Evolutionary conservation across 2,113 vertebrate genomes (phyloP).

Genomic region (Bettongia penicillata): DNA sequence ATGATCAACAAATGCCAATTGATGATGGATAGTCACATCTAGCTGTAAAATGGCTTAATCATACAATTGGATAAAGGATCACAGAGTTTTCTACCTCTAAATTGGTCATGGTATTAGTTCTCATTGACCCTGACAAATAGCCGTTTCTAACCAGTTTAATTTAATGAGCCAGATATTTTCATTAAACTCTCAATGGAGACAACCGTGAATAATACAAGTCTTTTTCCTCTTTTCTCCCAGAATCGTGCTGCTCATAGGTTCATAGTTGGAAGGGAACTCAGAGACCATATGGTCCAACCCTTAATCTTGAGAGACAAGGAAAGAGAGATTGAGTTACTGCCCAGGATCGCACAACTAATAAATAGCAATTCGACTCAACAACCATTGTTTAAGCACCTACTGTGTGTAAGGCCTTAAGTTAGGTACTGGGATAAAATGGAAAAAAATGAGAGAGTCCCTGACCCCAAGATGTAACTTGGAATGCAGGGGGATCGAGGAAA

Average conservation of each 20-base stretch:
- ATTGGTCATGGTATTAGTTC: neutral
- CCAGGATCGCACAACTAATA: neutral
- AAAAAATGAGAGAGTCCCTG: neutral
- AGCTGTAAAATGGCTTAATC: neutral
- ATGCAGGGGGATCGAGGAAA: neutral
- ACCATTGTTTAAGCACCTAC: neutral
- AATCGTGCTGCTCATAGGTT: neutral
- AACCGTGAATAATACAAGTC: neutral
- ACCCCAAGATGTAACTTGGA: neutral
- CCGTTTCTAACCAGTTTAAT: neutral
- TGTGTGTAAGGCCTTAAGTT: neutral
- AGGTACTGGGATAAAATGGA: neutral
- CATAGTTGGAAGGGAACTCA: neutral
- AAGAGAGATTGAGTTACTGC: neutral
- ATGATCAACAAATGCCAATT: neutral
- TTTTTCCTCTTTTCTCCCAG: neutral
- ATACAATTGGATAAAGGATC: neutral
- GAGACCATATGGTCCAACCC: neutral
- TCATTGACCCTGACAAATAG: neutral
- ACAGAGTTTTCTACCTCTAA: neutral
- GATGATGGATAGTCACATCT: neutral
- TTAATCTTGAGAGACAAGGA: neutral
- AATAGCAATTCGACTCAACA: neutral
- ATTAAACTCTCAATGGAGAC: neutral
- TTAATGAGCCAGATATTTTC: neutral